Evolutionary conservation across 1,140 invertebrate genomes (phyloP), one percentile per base, ranked within the genome.

Genomic region (Sweltsa coloradensis): DNA sequence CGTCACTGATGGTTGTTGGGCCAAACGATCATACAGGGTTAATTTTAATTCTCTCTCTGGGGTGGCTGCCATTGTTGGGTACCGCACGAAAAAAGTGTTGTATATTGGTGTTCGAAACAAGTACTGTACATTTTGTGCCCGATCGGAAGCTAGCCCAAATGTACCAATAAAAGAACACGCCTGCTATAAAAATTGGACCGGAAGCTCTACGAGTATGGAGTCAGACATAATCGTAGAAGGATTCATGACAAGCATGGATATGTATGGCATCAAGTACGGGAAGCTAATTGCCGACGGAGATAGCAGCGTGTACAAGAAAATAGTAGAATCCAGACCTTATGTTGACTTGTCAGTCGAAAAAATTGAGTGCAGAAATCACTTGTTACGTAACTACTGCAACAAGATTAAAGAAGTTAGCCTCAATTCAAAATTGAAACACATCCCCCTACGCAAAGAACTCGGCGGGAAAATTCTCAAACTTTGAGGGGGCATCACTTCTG

Each of bases 41-140:
- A 58, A 56, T 34, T 57, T 59, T 45, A 52, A 56, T 48, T 49
- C 56, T 7, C n/a, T 48, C n/a, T 52, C 58, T 26, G 58, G 57
- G 16, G 44, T 48, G 34, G 59, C 47, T 18, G 52, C 53, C 1
- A 61, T 70, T 22, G 52, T 70, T 45, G 67, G 66, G 2, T 41
- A 43, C 21, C 43, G 55, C 24, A 63, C 61, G 0, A 53, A 57
- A 37, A 57, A 66, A 56, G 52, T 69, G 13, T 51, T 72, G 2
- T 65, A 57, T 48, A 44, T 64, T 22, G 61, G 54, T 3, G 51
- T 66, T 0, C 49, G 61, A 45, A 66, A 65, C 40, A 68, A 65
- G 53, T 62, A 57, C 51, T 71, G 65, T 42, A 45, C 47, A 4
- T 53, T 59, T 19, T 68, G 64, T 48, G 44, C 43, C 5, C 45